These are phyloP conservation scores for Gerris lacustris DNA, from an alignment of 2,888 invertebrate species.

Conservation along the genomic window DNA sequence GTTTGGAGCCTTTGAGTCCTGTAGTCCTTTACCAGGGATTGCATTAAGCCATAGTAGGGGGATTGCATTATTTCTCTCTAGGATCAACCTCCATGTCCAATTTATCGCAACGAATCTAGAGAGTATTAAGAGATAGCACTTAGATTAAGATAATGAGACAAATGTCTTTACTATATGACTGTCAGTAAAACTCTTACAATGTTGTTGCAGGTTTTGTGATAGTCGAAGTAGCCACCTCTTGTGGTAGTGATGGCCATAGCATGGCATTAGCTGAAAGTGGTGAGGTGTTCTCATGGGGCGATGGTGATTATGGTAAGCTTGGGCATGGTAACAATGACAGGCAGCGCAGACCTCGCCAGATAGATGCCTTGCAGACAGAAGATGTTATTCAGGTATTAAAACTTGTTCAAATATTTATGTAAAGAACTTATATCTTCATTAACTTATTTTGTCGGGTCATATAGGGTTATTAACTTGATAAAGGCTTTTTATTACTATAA, in stretches of 20 bases:
- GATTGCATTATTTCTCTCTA: no score
- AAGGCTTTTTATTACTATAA: neutral
- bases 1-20: no score
- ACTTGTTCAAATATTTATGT: neutral
- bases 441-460: neutral
- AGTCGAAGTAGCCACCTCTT: conserved; percentile 48
- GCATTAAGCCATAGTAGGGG: no score
- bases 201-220: conserved; percentile 44
- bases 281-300: conserved; percentile 54
- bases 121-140: no score
- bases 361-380: conserved; percentile 49
- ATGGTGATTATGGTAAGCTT: conserved; percentile 52
- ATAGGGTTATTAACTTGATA: no score
- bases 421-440: conserved; percentile 3
- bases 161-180: no score
- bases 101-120: no score
- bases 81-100: no score
- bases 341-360: conserved; percentile 48
- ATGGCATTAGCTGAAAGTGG: conserved; percentile 52
- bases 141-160: no score
- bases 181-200: no score
- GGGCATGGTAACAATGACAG: conserved; percentile 54
- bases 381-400: conserved; percentile 43
- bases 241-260: conserved; percentile 53
- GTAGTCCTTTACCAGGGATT: no score